phyloP scores from a whole-genome alignment of 2,113 vertebrate genomes.

The Tor tambroides region DNA sequence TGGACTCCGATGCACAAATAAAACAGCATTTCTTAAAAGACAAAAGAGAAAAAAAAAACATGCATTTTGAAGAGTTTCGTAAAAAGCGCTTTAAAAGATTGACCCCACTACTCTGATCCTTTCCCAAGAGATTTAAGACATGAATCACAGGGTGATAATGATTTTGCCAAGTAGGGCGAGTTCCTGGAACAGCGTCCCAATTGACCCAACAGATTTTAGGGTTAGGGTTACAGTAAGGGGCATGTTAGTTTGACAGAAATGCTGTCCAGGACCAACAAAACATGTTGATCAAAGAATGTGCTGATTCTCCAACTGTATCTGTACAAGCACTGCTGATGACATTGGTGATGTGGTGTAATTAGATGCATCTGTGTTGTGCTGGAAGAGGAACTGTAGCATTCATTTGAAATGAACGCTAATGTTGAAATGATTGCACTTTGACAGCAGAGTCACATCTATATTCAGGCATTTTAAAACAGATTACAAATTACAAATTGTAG shows the following conservation, averaged over 20 bases:
- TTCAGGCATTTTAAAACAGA: not conserved
- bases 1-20: not conserved
- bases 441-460: not conserved
- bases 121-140: not conserved
- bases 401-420: not conserved
- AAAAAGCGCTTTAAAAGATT: not conserved
- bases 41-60: not conserved
- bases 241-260: not conserved
- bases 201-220: not conserved
- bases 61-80: not conserved
- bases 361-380: not conserved
- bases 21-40: not conserved
- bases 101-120: not conserved
- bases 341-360: not conserved
- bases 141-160: not conserved
- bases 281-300: not conserved
- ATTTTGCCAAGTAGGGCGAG: not conserved
- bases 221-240: not conserved
- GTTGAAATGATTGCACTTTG: not conserved
- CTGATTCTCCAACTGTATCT: not conserved
- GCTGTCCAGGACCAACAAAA: not conserved
- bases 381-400: not conserved
- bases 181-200: not conserved
- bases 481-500: conserved; percentile 1
- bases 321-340: conserved; percentile 23